A percentile compares a stretch with the other conserved stretches of the same genome.
Evolutionary conservation across 2,888 invertebrate species (phyloP).

Genomic region (Ceriagrion tenellum): DNA sequence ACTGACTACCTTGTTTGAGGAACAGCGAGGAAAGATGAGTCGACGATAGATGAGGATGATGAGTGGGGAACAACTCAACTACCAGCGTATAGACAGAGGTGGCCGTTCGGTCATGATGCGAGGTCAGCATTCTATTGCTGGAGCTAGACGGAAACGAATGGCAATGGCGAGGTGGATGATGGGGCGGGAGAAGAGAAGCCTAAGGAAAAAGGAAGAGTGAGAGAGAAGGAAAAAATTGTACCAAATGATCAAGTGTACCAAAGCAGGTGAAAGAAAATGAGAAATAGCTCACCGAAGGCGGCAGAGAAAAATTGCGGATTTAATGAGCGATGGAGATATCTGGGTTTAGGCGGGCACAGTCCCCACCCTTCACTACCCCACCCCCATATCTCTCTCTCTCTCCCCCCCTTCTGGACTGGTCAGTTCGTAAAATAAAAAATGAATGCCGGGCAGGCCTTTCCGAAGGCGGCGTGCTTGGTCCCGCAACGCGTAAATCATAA

Average conservation of each 20-base stretch:
- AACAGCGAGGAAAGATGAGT: background rate
- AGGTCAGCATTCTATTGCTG: background rate
- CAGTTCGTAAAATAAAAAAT: conserved; percentile 1
- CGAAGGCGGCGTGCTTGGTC: conserved; percentile 10
- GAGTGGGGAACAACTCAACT: conserved; percentile 26
- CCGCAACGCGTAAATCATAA: background rate
- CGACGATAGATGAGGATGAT: background rate
- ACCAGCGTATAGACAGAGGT: background rate
- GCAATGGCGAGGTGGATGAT: background rate
- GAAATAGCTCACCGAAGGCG: conserved; percentile 47
- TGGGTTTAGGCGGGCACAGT: conserved; percentile 4
- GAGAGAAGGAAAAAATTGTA: conserved; percentile 41
- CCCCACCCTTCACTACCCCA: too few species aligned
- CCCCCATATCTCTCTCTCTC: too few species aligned
- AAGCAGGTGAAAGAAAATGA: conserved; percentile 48
- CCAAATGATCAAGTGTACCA: background rate
- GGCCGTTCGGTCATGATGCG: background rate
- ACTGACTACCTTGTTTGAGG: background rate
- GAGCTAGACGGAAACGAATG: background rate
- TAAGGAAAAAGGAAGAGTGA: background rate
- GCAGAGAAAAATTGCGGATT: conserved; percentile 64
- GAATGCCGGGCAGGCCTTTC: conserved; percentile 37
- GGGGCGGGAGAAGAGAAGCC: background rate
- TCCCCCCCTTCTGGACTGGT: background rate
- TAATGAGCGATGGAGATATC: conserved; percentile 66